Evolutionary conservation across 2,888 invertebrate genomes (phyloP).

Genomic region (Halictus ligatus): DNA sequence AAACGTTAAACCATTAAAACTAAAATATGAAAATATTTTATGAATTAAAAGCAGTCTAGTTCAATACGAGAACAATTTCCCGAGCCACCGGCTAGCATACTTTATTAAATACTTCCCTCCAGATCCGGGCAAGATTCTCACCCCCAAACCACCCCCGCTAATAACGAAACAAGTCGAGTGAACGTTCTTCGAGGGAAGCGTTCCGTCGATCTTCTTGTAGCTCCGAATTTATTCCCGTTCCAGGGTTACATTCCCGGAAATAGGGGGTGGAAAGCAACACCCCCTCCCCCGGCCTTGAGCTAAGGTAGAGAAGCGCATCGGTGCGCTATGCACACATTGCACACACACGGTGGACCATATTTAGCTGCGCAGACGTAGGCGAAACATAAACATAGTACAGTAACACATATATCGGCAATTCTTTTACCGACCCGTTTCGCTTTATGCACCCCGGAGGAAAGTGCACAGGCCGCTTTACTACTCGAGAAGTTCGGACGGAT

Average conservation of each 20-base stretch:
- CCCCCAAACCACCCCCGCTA: background rate
- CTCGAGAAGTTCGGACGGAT: slow-evolving; percentile 57
- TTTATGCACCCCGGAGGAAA: slow-evolving; percentile 65
- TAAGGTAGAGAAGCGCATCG: slow-evolving; percentile 20
- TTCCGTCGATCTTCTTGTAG: background rate
- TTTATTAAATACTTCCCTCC: background rate
- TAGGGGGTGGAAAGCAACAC: background rate
- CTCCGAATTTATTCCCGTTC: slow-evolving; percentile 33
- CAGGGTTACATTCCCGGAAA: slow-evolving; percentile 4
- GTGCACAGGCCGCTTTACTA: slow-evolving; percentile 73
- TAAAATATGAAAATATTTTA: background rate
- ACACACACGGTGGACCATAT: slow-evolving; percentile 40
- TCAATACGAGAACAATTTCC: background rate
- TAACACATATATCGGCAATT: slow-evolving; percentile 68
- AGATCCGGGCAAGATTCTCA: background rate
- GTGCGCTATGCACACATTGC: slow-evolving; percentile 38
- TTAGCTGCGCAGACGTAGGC: slow-evolving; percentile 51
- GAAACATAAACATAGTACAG: slow-evolving; percentile 29
- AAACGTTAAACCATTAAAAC: too few relatives aligned
- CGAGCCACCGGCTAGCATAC: background rate
- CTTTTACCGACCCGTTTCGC: slow-evolving; percentile 67
- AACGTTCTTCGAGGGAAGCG: background rate
- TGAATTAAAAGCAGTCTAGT: background rate
- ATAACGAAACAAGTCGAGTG: slow-evolving; percentile 10
- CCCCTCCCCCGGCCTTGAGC: background rate